Evolutionary conservation across 2,113 vertebrate genomes (phyloP).

Genomic region (Mellivora capensis): DNA sequence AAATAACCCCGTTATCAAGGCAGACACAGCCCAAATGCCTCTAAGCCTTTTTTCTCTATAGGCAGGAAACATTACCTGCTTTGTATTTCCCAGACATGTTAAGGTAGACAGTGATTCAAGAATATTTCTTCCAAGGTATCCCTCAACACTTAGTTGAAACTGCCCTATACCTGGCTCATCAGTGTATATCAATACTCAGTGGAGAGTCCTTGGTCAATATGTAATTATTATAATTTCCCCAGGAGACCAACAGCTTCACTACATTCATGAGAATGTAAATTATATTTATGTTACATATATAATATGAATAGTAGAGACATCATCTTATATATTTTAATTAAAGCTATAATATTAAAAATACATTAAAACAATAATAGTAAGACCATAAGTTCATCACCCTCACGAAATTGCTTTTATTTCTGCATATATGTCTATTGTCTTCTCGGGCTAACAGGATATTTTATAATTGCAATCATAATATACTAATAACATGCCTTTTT

Average conservation of each 20-base stretch:
- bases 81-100: neutral
- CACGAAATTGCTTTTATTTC: constrained; percentile 20
- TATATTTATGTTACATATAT: neutral
- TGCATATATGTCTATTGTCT: neutral
- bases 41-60: neutral
- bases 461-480: neutral
- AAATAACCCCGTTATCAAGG: neutral
- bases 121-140: neutral
- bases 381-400: neutral
- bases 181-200: neutral
- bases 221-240: neutral
- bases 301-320: neutral
- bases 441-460: neutral
- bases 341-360: neutral
- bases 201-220: neutral
- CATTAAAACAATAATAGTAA: constrained; percentile 21
- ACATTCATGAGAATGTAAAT: neutral
- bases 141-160: neutral
- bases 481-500: neutral
- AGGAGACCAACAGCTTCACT: neutral
- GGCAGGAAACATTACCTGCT: neutral
- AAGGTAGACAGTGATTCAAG: neutral
- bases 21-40: neutral
- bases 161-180: neutral
- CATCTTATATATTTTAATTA: constrained; percentile 9